phyloP scores from a whole-genome alignment of 2,113 vertebrate genomes.

The Chloropsis hardwickii region DNA sequence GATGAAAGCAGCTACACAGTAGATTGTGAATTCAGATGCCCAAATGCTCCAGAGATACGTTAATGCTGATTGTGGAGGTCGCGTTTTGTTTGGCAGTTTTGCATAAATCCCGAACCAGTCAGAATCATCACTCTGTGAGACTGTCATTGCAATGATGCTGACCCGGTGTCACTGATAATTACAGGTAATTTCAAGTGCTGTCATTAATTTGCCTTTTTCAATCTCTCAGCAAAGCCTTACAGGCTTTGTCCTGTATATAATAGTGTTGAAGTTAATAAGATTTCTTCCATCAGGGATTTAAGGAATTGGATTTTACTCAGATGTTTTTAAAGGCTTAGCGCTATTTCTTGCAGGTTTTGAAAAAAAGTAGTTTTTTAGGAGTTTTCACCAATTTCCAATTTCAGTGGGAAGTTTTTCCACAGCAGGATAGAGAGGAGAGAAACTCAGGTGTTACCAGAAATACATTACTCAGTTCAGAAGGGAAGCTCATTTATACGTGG shows the following conservation, averaged over 20 bases:
- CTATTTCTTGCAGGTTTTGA: not conserved
- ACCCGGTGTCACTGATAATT: conserved; percentile 54
- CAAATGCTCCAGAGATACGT: conserved; percentile 28
- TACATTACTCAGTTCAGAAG: not conserved
- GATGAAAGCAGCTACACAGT: conserved; percentile 20
- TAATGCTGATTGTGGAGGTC: not conserved
- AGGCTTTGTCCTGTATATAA: conserved; percentile 54
- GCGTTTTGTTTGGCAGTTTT: conserved; percentile 23
- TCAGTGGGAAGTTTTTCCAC: not conserved
- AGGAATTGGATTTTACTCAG: conserved; percentile 46
- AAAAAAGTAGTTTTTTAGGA: not conserved
- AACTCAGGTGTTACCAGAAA: not conserved
- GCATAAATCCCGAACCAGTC: not conserved
- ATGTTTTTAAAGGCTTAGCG: not conserved
- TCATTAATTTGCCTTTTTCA: conserved; percentile 60
- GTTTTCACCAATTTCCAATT: not conserved
- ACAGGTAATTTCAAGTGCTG: conserved; percentile 58
- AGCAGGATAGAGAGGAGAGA: not conserved
- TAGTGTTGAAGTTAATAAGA: conserved; percentile 50
- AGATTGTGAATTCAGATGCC: not conserved
- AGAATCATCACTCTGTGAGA: not conserved
- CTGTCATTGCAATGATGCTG: conserved; percentile 21
- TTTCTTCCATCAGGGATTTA: conserved; percentile 48
- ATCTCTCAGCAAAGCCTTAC: conserved; percentile 39
- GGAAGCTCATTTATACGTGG: not conserved